These are phyloP conservation scores for Grapholita molesta DNA, from an alignment of 1,140 invertebrate genomes.

Conservation along the genomic window DNA sequence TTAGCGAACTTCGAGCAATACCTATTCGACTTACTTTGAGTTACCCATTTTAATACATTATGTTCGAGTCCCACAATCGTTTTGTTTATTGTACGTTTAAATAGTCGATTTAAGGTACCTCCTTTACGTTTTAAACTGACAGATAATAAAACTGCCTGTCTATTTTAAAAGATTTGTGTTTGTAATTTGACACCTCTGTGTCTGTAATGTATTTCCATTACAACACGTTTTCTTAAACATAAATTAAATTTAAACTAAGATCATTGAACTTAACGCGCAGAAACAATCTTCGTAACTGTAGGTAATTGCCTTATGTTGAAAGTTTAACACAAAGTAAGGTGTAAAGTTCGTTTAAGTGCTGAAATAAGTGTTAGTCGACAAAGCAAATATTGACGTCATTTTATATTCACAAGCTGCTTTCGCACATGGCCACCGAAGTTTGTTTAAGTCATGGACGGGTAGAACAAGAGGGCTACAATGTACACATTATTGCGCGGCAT, in stretches of 20 bases:
- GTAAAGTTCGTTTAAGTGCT: not conserved
- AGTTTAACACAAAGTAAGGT: not conserved
- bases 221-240: not conserved
- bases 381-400: constrained; percentile 9
- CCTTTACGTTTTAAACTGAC: not conserved
- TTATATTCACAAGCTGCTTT: not conserved
- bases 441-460: not conserved
- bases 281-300: not conserved
- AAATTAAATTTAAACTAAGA: not conserved
- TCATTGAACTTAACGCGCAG: not conserved
- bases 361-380: not conserved
- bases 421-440: not conserved
- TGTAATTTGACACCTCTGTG: not conserved
- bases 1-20: too few relatives aligned
- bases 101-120: too few relatives aligned
- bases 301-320: not conserved
- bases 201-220: constrained; percentile 1
- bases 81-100: too few relatives aligned
- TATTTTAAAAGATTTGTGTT: not conserved
- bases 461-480: too few relatives aligned
- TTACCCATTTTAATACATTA: too few relatives aligned
- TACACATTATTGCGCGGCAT: too few relatives aligned
- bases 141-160: not conserved
- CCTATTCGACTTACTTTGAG: too few relatives aligned
- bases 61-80: too few relatives aligned